Base-by-base conservation (phyloP, 92 coral and sea anemone genomes). In the Desmophyllum pertusum region DNA sequence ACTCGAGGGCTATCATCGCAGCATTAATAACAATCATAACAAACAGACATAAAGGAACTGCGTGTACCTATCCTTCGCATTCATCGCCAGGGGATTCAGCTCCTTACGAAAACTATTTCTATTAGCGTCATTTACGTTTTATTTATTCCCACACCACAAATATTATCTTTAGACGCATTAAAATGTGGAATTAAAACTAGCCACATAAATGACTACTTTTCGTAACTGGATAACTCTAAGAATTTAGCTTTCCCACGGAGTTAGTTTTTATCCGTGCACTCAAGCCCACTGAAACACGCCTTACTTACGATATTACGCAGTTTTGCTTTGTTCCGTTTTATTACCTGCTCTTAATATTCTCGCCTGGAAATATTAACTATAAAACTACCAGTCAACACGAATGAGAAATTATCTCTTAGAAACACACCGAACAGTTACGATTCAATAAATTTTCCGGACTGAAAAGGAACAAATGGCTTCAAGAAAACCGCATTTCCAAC, bases 81-180 rank as follows among this genome's bases (percentile, higher is more conserved):
- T 37, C 73, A 77, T 77, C 51, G 45, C 53, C 23, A 61, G 38
- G 81, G 81, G 66, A 42, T 25, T 33, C 81, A 57, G 39, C 48
- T 59, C 38, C 21, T 37, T 17, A 63, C 25, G 36, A 77, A 62
- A 77, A 61, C 81, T 40, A 77, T 61, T 59, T 61, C 52, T 25
- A 61, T 61, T 59, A 41, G 81, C 51, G 59, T 77, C 33, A 77
- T 61, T 73, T 29, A 37, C 37, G 36, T 59, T 40, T 55, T n/a
- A 25, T 19, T 33, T 37, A 33, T n/a, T 39, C 23, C 10, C 14
- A 8, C 36, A 77, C 0, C 51, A n/a, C 46, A 25, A 59, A n/a
- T 23, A 14, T 66, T 41, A 59, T 77, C 70, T 29, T 25, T 6
- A 59, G 43, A 31, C 25, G 41, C 43, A 66, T 19, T 66, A 37